Percentiles rank a stretch among this genome's conserved stretches.
Conservation (phyloP, 37 sponge, comb jelly and placozoan species). For the Petrosia ficiformis region DNA sequence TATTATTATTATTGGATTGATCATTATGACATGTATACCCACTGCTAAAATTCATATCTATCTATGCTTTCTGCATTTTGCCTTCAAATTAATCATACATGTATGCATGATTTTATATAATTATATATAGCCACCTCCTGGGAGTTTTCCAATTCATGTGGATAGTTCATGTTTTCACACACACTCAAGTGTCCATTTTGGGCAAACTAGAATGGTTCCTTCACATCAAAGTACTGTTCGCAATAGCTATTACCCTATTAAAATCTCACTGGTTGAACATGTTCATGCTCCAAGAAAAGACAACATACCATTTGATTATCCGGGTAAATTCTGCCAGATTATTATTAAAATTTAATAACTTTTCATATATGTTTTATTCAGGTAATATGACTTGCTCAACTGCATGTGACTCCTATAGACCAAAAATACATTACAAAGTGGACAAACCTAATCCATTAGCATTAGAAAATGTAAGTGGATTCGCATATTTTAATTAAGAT, state of each 20-base stretch:
- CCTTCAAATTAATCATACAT: no score
- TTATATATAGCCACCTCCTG: constrained; percentile 12
- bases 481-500: background rate
- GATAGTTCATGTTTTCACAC: constrained; percentile 10
- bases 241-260: background rate
- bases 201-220: background rate
- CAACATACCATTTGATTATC: constrained; percentile 19
- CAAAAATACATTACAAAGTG: background rate
- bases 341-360: background rate
- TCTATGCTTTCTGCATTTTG: background rate
- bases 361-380: background rate
- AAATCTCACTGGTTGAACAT: background rate
- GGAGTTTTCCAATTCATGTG: constrained; percentile 13
- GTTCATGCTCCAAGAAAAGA: constrained; percentile 9
- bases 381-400: constrained; percentile 13
- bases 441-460: background rate
- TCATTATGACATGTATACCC: no score
- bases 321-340: background rate
- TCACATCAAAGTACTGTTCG: background rate
- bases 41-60: background rate
- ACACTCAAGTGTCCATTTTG: constrained; percentile 5
- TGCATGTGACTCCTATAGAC: background rate
- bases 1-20: no score
- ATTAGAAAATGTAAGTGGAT: background rate
- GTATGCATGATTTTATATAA: background rate